phyloP scores from a whole-genome alignment of 1,140 invertebrate species.

The Lasioglossum albipes region DNA sequence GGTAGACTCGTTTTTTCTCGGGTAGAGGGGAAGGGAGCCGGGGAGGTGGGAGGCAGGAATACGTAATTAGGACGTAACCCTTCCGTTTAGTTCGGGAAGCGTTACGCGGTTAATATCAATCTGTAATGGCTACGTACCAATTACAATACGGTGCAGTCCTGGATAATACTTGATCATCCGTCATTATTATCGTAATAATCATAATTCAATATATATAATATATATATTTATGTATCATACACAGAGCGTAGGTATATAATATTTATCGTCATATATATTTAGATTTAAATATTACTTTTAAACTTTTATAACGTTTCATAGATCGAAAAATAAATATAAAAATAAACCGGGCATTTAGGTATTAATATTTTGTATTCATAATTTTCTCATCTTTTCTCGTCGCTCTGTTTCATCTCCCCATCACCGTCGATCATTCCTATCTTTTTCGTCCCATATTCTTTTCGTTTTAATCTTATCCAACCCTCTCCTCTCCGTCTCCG shows the following conservation, averaged over 20 bases:
- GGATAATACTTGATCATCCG: constrained; percentile 61
- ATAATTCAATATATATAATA: constrained; percentile 7
- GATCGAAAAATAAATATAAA: constrained; percentile 82
- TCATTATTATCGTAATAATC: constrained; percentile 60
- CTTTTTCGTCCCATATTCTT: constrained; percentile 7
- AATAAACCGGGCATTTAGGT: constrained; percentile 81
- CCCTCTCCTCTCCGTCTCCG: constrained; percentile 22
- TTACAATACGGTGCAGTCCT: constrained; percentile 51
- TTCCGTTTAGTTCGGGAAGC: constrained; percentile 5
- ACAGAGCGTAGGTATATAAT: constrained; percentile 69
- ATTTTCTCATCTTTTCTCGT: constrained; percentile 63
- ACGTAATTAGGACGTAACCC: constrained; percentile 9
- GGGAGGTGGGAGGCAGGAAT: neutral
- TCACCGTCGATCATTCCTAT: constrained; percentile 49
- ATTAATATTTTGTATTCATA: constrained; percentile 81
- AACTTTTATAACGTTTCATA: constrained; percentile 82
- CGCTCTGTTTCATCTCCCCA: constrained; percentile 58
- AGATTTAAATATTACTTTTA: constrained; percentile 80
- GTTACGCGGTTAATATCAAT: constrained; percentile 68
- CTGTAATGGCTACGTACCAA: constrained; percentile 62
- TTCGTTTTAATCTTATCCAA: constrained; percentile 27
- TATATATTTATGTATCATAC: constrained; percentile 62
- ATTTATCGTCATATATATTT: constrained; percentile 77
- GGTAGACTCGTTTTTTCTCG: constrained; percentile 1
- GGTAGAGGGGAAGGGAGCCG: neutral